phyloP scores from a whole-genome alignment of 2,888 invertebrate species.

The Dynastes tityus region DNA sequence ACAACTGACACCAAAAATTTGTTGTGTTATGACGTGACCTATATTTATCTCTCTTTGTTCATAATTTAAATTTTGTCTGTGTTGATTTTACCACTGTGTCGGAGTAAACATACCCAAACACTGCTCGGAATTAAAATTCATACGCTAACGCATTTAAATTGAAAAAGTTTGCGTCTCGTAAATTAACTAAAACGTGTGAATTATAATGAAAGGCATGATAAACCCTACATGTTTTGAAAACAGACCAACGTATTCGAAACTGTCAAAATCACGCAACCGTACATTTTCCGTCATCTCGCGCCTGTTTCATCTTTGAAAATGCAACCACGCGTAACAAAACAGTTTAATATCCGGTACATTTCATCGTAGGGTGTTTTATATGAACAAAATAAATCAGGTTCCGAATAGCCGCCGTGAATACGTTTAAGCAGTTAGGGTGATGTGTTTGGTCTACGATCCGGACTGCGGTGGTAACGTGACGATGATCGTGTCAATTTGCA shows the following conservation, averaged over 20 bases:
- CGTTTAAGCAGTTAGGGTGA: constrained; percentile 27
- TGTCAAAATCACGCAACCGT: constrained; percentile 43
- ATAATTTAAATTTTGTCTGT: no score
- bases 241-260: background rate
- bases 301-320: constrained; percentile 32
- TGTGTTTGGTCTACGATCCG: no score
- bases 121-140: constrained; percentile 12
- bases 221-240: background rate
- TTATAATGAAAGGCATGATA: background rate
- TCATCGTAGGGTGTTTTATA: constrained; percentile 42
- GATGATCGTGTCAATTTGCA: constrained; percentile 37
- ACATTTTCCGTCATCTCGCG: constrained; percentile 21
- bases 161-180: background rate
- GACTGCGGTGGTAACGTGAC: constrained; percentile 1
- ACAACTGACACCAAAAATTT: no score
- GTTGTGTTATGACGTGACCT: no score
- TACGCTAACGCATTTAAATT: background rate
- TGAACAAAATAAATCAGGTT: constrained; percentile 42
- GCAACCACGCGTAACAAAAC: constrained; percentile 25
- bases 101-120: background rate
- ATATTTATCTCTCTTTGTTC: no score
- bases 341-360: constrained; percentile 45
- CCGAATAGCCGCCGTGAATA: constrained; percentile 29
- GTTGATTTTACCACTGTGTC: no score
- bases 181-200: constrained; percentile 16